phyloP scores from a whole-genome alignment of 2,797 vertebrate genomes.

The Poliocrania exsul region DNA sequence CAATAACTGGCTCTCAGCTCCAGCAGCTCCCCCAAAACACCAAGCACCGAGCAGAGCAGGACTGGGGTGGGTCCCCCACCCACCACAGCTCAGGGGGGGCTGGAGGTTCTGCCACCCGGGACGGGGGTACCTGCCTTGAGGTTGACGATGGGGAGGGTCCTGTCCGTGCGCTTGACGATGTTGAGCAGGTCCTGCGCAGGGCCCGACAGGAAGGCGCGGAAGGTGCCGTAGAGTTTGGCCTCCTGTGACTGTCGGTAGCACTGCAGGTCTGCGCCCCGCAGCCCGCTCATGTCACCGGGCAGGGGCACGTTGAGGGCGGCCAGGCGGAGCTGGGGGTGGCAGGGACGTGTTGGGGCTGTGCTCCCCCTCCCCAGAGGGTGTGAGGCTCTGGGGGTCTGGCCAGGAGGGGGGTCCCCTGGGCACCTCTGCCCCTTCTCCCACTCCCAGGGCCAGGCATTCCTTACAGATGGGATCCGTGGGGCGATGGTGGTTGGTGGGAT shows the following conservation, averaged over 20 bases:
- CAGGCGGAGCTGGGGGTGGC: constrained; percentile 48
- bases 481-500: background rate
- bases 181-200: constrained; percentile 50
- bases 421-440: background rate
- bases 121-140: constrained; percentile 49
- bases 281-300: constrained; percentile 29
- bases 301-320: constrained; percentile 61
- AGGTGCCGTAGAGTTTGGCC: constrained; percentile 57
- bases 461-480: constrained; percentile 66
- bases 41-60: rapidly evolving
- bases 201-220: constrained; percentile 63
- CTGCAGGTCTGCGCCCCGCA: constrained; percentile 64
- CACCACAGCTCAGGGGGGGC: background rate
- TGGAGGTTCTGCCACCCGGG: background rate
- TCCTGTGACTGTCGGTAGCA: constrained; percentile 72
- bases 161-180: constrained; percentile 46
- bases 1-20: background rate
- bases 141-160: constrained; percentile 64
- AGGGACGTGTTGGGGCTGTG: background rate
- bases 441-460: background rate
- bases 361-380: rapidly evolving
- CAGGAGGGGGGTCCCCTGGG: rapidly evolving
- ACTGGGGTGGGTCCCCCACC: rapidly evolving
- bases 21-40: background rate
- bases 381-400: rapidly evolving